Base-by-base conservation (phyloP, 2,888 invertebrate species). In the Hanleya hanleyi region DNA sequence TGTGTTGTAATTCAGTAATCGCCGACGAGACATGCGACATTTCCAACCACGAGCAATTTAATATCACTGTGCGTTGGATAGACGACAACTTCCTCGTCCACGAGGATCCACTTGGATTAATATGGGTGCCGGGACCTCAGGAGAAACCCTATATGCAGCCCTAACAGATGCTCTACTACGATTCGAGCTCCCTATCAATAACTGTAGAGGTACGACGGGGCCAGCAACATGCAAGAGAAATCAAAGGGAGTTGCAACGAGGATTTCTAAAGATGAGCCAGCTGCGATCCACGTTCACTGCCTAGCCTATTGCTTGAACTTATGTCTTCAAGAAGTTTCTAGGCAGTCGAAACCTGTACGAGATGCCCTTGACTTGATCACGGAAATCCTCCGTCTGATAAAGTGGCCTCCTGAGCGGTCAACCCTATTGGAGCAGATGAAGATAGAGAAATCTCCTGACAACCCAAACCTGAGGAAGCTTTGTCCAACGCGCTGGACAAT, bases 401-500 rank as follows among this genome's bases (percentile, higher is more conserved):
- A 47, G 32, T 57, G 38, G 62, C 74, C 76, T 47, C 75, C 75
- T 33, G 76, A 76, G 37, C 67, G 76, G 57, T 41, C 69, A 41
- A n/a, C 35, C 26, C 35, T 73, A 33, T 76, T 77, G 37, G 67
- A 50, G 37, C 50, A 65, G 32, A 62, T 77, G 33, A 71, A 73
- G 65, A n/a, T n/a, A 6, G 26, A 64, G 18, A 32, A 49, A 47
- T 64, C 66, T 26, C 22, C 35, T 12, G 51, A 67, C 26, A 47
- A 38, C 15, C 41, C 68, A 61, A n/a, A 50, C 5, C 32, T 73
- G 4, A 57, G 61, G 64, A 75, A 68, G n/a, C 51, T 77, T 33
- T 77, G 77, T 66, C 77, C 71, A 33, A 77, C 77, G 7, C 50
- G 75, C 47, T 77, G 77, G 73, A 75, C 77, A 15, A 75, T 70